Evolutionary conservation across 2,888 invertebrate genomes (phyloP), one percentile per base, ranked within the genome.

Genomic region (Lordiphosa fenestrarum): DNA sequence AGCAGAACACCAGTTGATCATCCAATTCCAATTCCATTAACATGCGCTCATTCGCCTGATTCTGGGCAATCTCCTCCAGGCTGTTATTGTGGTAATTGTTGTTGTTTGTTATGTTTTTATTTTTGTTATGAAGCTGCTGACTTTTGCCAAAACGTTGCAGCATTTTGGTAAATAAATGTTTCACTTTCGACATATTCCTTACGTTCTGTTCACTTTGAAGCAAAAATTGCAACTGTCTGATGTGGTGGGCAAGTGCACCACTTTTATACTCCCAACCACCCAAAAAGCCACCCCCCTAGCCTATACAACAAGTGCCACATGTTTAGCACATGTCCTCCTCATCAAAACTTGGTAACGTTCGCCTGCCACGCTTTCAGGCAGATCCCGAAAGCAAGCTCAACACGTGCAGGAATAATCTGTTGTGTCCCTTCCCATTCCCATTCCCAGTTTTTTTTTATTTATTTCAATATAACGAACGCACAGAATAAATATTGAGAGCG

Each of bases 11-110:
- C 56, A 78, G 35, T 33, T 81, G 73, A 41, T 84, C 71, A 54
- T 65, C 60, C 60, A 60, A 35, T 2, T 52, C 52, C 9, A 44
- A 44, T 44, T 44, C 44, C 23, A 44, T 57, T 33, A 72, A 42
- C 81, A 81, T 77, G 37, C 86, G 82, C 69, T 88, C 88, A 61
- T 88, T 88, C 56, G 88, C 88, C 73, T 84, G 82, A 50, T 88
- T 88, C 66, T 88, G 86, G 13, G 85, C 87, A 55, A 88, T 88
- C 67, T 88, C 88, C 61, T 71, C 73, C n/a, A 80, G 60, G 38
- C 67, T 73, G 15, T 73, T 70, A 38, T 71, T 61, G 12, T 49
- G 53, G n/a, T 49, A 54, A 37, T 59, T 53, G 50, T 53, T 55
- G 25, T 60, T 39, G 25, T 46, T 58, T 23, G 23, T 2, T 2